Evolutionary conservation across 2,113 vertebrate genomes (phyloP), one percentile per base, ranked within the genome.

Genomic region (Protomyctophum bolini): DNA sequence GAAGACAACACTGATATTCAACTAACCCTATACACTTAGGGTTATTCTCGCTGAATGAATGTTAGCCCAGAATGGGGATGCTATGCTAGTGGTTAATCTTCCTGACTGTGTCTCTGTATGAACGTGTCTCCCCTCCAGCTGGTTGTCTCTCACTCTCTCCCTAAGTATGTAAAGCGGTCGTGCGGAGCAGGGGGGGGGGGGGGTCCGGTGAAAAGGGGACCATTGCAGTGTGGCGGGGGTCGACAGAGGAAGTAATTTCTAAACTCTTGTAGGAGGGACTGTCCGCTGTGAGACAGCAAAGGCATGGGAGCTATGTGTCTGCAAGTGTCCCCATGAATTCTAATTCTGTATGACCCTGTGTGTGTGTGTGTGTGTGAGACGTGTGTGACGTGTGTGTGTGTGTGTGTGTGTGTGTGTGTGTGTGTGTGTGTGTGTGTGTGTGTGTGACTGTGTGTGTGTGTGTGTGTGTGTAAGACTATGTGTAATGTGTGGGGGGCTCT

Each of bases 241-340:
- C 72, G 72, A 82, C 86, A 88, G 69, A 88, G 88, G 87, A 90
- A 90, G 89, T 89, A 80, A 90, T 90, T 90, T 90, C 87, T 88
- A 90, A 84, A 83, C 75, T 69, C 58, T 15, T 79, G 67, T 73
- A 77, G 83, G 81, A 72, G 89, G 82, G 81, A 64, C 82, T 52
- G 76, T 79, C 70, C 77, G 63, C 72, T 72, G 66, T 76, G 85
- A 84, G 82, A 87, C 75, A 74, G 69, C 70, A 73, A 21, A 85
- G 82, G 83, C 75, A 89, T 81, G 83, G 75, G 55, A 87, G 82
- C 77, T 86, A 88, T 91, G 83, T 66, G 66, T 76, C 70, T 65
- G 69, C n/a, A 49, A 72, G 63, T 70, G 60, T 81, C 75, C 73
- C 52, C 10, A 3, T 83, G 84, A 83, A 85, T 85, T 79, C 79